These are phyloP conservation scores for Alfaro cultratus DNA, from an alignment of 2,797 vertebrate species.

Conservation along the genomic window DNA sequence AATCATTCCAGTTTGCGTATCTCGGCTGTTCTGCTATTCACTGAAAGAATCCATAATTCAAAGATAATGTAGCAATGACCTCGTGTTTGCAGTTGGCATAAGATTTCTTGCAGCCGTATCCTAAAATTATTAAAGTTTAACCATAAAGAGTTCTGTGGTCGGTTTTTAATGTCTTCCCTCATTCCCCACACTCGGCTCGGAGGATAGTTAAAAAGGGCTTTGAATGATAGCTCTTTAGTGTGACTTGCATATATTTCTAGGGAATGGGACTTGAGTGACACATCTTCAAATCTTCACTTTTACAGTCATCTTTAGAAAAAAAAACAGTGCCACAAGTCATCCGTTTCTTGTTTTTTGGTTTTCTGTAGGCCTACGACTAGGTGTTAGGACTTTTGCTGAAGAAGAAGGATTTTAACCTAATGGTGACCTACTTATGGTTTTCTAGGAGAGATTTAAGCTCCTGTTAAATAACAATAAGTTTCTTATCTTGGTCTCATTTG, in stretches of 20 bases:
- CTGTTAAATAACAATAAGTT: too few species aligned
- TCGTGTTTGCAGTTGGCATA: slow-evolving; percentile 11
- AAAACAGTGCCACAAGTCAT: not conserved
- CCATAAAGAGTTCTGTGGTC: not conserved
- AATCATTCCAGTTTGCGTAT: not conserved
- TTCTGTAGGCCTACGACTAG: not conserved
- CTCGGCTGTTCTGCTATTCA: not conserved
- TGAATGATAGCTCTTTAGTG: slow-evolving; percentile 64
- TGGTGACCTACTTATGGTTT: not conserved
- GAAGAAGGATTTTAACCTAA: not conserved
- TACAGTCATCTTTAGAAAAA: not conserved
- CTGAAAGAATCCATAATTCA: not conserved
- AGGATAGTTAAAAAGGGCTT: slow-evolving; percentile 42
- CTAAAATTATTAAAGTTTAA: not conserved
- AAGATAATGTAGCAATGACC: slow-evolving; percentile 1
- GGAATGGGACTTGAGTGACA: slow-evolving; percentile 57
- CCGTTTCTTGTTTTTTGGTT: not conserved
- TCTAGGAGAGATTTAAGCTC: not conserved
- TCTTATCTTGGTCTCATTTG: not conserved
- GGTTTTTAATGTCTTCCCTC: not conserved
- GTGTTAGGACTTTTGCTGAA: not conserved
- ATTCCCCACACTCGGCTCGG: slow-evolving; percentile 20
- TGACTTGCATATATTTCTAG: slow-evolving; percentile 50
- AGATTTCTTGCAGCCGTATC: slow-evolving; percentile 10
- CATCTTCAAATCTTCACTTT: slow-evolving; percentile 37